Percentiles rank a stretch among this genome's conserved stretches.
These are phyloP conservation scores for Aleiodes sp. DNA, from an alignment of 1,140 invertebrate species.

Conservation along the genomic window DNA sequence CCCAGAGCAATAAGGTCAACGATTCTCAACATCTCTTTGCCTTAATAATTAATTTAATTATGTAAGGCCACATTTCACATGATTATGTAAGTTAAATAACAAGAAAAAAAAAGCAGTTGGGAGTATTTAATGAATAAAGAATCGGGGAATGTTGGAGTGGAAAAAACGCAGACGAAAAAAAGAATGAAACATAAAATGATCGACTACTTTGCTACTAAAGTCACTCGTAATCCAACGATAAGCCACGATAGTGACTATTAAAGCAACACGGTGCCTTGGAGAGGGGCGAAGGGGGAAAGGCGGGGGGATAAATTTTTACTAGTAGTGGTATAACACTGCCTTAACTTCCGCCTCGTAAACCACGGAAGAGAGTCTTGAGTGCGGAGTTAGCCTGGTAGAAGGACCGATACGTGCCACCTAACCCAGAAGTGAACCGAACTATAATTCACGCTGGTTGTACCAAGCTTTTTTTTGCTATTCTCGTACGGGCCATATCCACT, in stretches of 20 bases:
- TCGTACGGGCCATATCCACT: constrained; percentile 36
- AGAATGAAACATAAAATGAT: constrained; percentile 19
- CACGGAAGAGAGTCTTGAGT: constrained; percentile 22
- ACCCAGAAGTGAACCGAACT: constrained; percentile 42
- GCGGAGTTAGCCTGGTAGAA: constrained; percentile 35
- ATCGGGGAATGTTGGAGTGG: too few relatives aligned
- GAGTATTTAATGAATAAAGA: constrained; percentile 1
- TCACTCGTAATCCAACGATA: constrained; percentile 4
- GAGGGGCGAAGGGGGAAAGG: too few relatives aligned
- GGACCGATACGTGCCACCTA: constrained; percentile 43
- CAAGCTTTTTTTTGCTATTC: constrained; percentile 36
- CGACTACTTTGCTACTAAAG: neutral
- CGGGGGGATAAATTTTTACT: constrained; percentile 31
- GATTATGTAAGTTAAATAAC: neutral
- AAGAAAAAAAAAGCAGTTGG: neutral
- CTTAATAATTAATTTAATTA: neutral
- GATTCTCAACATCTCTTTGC: neutral
- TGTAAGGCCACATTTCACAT: neutral
- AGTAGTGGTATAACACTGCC: constrained; percentile 28
- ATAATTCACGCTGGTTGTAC: constrained; percentile 44
- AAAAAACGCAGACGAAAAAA: neutral
- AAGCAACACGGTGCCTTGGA: constrained; percentile 22
- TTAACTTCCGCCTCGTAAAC: constrained; percentile 37
- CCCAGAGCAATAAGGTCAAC: neutral
- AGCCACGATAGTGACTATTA: constrained; percentile 24